A percentile compares a stretch with the other conserved stretches of the same genome.
Evolutionary conservation across 2,113 vertebrate genomes (phyloP).

Genomic region (Monopterus albus): DNA sequence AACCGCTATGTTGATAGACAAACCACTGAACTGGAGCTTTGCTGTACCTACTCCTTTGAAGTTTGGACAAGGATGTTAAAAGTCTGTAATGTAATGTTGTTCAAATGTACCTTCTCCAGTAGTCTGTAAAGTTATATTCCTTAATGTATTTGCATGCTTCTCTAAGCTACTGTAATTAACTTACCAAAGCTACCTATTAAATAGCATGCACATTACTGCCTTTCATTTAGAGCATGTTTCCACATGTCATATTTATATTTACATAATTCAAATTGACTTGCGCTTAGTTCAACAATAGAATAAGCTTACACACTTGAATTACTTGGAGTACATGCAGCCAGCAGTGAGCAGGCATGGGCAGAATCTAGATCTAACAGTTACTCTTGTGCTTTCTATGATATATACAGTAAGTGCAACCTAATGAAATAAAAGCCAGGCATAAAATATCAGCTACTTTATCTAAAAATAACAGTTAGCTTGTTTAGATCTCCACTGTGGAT

Average conservation of each 20-base stretch:
- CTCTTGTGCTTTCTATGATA: not conserved
- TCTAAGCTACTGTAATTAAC: too few species aligned
- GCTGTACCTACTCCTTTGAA: too few species aligned
- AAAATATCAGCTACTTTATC: too few species aligned
- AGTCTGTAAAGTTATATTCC: too few species aligned
- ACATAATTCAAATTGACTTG: too few species aligned
- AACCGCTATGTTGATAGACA: not conserved
- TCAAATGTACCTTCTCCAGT: not conserved
- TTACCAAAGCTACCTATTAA: not conserved
- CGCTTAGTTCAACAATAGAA: too few species aligned
- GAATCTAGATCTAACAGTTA: too few species aligned
- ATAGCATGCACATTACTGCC: not conserved
- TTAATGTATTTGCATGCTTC: too few species aligned
- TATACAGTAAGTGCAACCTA: not conserved
- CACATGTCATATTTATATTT: too few species aligned
- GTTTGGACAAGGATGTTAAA: not conserved
- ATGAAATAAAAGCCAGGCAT: not conserved
- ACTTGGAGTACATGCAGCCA: not conserved
- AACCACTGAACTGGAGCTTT: not conserved
- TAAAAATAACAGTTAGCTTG: not conserved
- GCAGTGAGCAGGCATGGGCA: too few species aligned
- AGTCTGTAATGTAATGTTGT: not conserved
- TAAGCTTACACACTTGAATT: not conserved
- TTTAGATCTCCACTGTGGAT: not conserved
- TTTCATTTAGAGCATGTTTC: not conserved